Base-by-base conservation (phyloP, 2,888 invertebrate species). In the Slavum lentiscoides region DNA sequence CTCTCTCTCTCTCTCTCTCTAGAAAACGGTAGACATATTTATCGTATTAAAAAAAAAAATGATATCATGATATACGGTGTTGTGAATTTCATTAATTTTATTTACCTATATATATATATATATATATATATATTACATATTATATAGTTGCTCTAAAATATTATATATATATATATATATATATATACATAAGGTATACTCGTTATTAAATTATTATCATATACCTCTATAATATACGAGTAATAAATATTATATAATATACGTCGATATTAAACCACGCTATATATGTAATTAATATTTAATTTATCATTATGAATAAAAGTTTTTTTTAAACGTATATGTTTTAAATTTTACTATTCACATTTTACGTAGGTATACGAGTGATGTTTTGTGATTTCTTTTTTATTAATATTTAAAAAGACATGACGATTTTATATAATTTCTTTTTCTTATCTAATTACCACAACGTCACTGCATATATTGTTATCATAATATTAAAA, bases 261-360 rank as follows among this genome's bases (percentile, higher is more conserved):
- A 75, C 66, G 55, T 66, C 67, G 55, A 68, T 68, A 68, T n/a
- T 49, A 68, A 68, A 76, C 43, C 7, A 76, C 23, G 59, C 59
- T 76, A 68, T 76, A 68, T 76, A 76, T 76, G 76, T 76, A 76
- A 68, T 76, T 68, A 76, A 59, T 23, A 67, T 67, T 76, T 68
- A 59, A 76, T 68, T 75, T 75, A 58, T 68, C 66, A 75, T 75
- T 67, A 66, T 58, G 39, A 75, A 75, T 58, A 30, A 69, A 19
- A 23, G 17, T 30, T 61, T 61, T 61, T 61, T 61, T 61, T 61
- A 6, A 67, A 67, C 13, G 21, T 43, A 23, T 21, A 17, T 8
- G 43, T 23, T 21, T 67, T 67, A 43, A 67, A 43, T 62, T 7
- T 67, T 67, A 21, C 8, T 2, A 15, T 43, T 9, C 2, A 67